A percentile compares a stretch with the other conserved stretches of the same genome.
Conservation (phyloP, 2,888 invertebrate genomes). For the Leptopterna dolabrata region DNA sequence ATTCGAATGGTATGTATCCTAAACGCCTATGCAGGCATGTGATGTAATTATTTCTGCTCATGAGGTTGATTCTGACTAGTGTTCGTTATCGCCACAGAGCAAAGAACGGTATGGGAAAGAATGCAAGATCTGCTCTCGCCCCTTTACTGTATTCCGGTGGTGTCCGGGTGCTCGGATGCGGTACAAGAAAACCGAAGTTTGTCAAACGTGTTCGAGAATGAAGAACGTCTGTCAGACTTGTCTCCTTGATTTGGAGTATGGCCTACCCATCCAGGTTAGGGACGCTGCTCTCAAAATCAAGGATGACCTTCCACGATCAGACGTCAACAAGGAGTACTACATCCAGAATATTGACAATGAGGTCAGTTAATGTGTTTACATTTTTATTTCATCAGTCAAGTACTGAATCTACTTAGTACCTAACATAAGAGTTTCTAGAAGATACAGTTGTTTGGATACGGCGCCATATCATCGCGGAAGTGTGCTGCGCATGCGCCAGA, state of each 20-base stretch:
- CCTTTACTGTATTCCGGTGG: slow-evolving; percentile 97
- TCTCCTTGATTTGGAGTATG: slow-evolving; percentile 92
- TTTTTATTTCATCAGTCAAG: too few relatives aligned
- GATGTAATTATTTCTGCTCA: too few relatives aligned
- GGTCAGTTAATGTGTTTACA: slow-evolving; percentile 67
- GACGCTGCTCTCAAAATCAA: slow-evolving; percentile 91
- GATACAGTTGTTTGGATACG: too few relatives aligned
- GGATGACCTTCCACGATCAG: slow-evolving; percentile 91
- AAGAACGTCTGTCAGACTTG: slow-evolving; percentile 98
- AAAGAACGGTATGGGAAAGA: slow-evolving; percentile 96
- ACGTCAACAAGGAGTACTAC: slow-evolving; percentile 95
- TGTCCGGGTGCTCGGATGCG: slow-evolving; percentile 95
- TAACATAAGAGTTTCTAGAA: too few relatives aligned
- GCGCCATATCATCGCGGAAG: too few relatives aligned
- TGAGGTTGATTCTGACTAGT: too few relatives aligned
- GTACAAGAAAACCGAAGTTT: slow-evolving; percentile 96
- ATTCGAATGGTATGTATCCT: slow-evolving; percentile 86
- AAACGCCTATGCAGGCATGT: too few relatives aligned
- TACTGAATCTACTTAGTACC: too few relatives aligned
- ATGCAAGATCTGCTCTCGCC: slow-evolving; percentile 93
- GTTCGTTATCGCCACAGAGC: slow-evolving; percentile 74
- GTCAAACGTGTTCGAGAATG: slow-evolving; percentile 93
- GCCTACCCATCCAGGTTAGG: slow-evolving; percentile 86
- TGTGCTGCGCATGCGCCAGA: too few relatives aligned
- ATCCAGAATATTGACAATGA: slow-evolving; percentile 91